Conservation (phyloP, 2,797 vertebrate species). For the Silurus lanzhouensis region DNA sequence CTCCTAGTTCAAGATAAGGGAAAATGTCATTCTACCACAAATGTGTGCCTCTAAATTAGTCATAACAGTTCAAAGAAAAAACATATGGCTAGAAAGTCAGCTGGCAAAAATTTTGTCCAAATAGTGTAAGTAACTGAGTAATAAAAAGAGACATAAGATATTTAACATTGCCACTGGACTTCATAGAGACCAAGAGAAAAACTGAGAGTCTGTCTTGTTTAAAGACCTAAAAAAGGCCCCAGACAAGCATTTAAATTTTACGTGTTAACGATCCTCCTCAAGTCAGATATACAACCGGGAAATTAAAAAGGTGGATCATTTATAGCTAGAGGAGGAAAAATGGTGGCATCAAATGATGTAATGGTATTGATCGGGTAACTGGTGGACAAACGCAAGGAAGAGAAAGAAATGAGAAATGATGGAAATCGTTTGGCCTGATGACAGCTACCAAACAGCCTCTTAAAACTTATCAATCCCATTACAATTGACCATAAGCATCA, state of each 20-base stretch:
- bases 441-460: not conserved
- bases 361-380: not conserved
- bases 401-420: not conserved
- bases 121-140: not conserved
- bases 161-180: not conserved
- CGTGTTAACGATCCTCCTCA: conserved; percentile 14
- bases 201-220: not conserved
- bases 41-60: no score
- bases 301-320: conserved; percentile 33
- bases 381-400: not conserved
- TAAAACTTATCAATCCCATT: not conserved
- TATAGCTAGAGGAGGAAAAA: not conserved
- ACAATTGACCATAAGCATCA: not conserved
- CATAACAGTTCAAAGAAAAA: no score
- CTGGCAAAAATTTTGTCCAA: no score
- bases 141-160: not conserved
- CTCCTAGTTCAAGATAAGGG: no score
- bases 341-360: conserved; percentile 13
- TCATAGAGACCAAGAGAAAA: not conserved
- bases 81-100: no score
- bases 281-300: conserved; percentile 3
- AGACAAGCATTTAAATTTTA: conserved; percentile 19
- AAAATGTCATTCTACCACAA: no score
- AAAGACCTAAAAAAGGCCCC: not conserved
- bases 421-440: not conserved